Evolutionary conservation across 2,113 vertebrate species (phyloP).

Genomic region (Orycteropus afer): DNA sequence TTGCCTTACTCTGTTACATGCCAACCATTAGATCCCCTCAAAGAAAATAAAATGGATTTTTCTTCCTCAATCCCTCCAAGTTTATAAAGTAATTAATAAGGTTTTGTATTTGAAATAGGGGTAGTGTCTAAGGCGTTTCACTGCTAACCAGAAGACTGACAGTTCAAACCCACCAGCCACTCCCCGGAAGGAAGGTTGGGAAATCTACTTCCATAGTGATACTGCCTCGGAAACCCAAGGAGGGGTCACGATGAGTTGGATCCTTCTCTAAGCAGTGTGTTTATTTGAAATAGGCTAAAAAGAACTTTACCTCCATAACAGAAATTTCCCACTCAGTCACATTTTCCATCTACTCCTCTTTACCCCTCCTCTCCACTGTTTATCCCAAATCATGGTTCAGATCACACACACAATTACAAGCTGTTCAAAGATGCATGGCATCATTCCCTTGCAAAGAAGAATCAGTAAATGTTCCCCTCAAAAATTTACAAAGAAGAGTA

Average conservation of each 20-base stretch:
- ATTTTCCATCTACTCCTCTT: neutral
- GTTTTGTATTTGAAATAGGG: neutral
- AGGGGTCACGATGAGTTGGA: no score
- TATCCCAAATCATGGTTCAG: neutral
- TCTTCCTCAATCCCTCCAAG: neutral
- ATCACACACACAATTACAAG: neutral
- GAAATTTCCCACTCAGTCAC: neutral
- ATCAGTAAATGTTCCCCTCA: neutral
- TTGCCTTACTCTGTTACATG: neutral
- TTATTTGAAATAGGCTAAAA: neutral
- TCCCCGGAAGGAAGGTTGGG: no score
- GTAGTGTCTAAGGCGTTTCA: no score
- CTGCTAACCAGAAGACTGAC: no score
- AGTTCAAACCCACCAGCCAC: no score
- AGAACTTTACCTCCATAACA: neutral
- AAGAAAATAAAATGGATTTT: neutral
- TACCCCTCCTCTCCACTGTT: neutral
- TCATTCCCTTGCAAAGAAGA: neutral
- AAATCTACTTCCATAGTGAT: no score
- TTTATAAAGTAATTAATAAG: conserved; percentile 26
- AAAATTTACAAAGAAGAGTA: conserved; percentile 30
- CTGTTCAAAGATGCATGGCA: neutral
- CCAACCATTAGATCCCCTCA: neutral
- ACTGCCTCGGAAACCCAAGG: no score
- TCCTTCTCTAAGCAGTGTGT: no score